Base-by-base conservation (phyloP, 2,797 vertebrate genomes). In the Eospalax fontanierii region DNA sequence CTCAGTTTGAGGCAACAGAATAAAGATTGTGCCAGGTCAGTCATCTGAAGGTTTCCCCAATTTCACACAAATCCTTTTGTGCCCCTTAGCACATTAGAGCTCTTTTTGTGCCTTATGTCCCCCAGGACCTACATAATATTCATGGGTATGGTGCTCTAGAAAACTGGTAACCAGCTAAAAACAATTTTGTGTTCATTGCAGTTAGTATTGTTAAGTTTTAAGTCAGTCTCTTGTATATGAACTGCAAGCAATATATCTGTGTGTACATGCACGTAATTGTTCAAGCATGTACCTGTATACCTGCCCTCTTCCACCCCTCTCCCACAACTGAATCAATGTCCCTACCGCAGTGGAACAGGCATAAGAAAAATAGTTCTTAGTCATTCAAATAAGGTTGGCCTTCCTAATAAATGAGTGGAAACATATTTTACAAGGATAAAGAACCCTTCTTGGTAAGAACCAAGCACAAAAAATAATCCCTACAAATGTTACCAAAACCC, bases 391-490 rank as follows among this genome's bases (percentile, higher is more conserved):
- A 70, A 78, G 28, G 2, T 50, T 22, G 26, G 57, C 2, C 2
- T 95, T 79, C 76, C 33, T 38, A 89, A 79, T 46, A 59, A 80
- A 57, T 46, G 35, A 63, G 61, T 68, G 30, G 46, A 94, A 73
- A 57, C 8, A 6, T 79, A 66, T 26, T 78, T 40, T 46, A n/a
- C 81, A 92, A 71, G 30, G 11, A 18, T 46, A 38, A 6, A 50
- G 1, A 65, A 21, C 54, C 14, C 11, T 40, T 33, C 38, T 66
- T 61, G 40, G 28, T 76, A 54, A 30, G 80, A 92, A 12, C 70
- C 3, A 24, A 28, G 5, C 24, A 30, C 61, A 73, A 7, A 40
- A n/a, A 30, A 59, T 50, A 40, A 86, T 86, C 86, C 40, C 65
- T 35, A 71, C 30, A 84, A 76, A 92, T 35, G 11, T 46, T 57